Percentiles rank a stretch among this genome's conserved stretches.
These are phyloP conservation scores for Habroteleia sp. DNA, from an alignment of 2,888 invertebrate genomes.

Conservation along the genomic window DNA sequence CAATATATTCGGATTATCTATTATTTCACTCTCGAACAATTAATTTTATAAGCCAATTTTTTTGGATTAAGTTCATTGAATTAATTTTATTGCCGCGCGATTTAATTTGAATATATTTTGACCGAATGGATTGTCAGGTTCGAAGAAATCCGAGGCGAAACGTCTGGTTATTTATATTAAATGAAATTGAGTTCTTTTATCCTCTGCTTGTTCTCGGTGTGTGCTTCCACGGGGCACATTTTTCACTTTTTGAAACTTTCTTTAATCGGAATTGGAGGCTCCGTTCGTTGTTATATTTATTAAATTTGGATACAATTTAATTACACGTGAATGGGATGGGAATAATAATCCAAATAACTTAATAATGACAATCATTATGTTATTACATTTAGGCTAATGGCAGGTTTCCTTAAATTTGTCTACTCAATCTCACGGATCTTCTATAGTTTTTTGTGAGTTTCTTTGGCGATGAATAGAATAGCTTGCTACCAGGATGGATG, in stretches of 20 bases:
- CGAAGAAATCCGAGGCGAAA: slow-evolving; percentile 26
- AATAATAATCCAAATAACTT: no score
- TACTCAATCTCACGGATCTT: slow-evolving; percentile 1
- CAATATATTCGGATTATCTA: slow-evolving; percentile 53
- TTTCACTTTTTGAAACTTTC: no score
- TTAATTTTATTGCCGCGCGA: slow-evolving; percentile 51
- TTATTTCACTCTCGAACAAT: slow-evolving; percentile 46
- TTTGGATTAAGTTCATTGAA: slow-evolving; percentile 58
- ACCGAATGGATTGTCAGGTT: slow-evolving; percentile 31
- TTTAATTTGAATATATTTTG: slow-evolving; percentile 58
- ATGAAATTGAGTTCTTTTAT: slow-evolving; percentile 17
- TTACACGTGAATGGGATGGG: no score
- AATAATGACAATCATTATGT: no score
- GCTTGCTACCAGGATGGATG: slow-evolving; percentile 14
- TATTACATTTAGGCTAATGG: slow-evolving; percentile 6
- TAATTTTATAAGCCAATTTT: slow-evolving; percentile 58
- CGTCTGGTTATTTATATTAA: slow-evolving; percentile 43
- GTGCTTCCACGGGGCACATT: no score
- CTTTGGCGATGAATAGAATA: no score
- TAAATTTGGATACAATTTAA: no score
- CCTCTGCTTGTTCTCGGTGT: no score
- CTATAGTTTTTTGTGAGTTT: slow-evolving; percentile 14
- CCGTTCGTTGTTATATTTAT: no score
- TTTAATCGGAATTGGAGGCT: no score
- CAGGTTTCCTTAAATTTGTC: slow-evolving; percentile 17